Evolutionary conservation across 2,888 invertebrate genomes (phyloP).

Genomic region (Anthophora plumipes): DNA sequence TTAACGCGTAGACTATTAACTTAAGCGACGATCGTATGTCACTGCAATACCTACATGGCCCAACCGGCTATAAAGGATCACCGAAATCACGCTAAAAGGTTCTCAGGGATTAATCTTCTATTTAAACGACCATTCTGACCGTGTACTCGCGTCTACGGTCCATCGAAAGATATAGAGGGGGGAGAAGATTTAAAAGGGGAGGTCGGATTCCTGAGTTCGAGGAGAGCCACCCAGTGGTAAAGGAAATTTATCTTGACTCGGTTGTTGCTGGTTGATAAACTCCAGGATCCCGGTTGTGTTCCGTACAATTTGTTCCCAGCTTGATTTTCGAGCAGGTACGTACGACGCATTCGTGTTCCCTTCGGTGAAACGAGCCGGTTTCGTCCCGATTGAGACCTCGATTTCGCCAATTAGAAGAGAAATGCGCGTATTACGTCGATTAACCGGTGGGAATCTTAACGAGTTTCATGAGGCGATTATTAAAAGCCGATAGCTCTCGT

Average conservation of each 20-base stretch:
- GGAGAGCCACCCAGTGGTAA: background rate
- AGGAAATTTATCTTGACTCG: background rate
- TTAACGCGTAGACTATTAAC: conserved; percentile 64
- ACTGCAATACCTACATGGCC: conserved; percentile 60
- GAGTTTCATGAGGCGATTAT: conserved; percentile 76
- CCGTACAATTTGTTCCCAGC: conserved; percentile 20
- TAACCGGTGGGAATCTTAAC: conserved; percentile 74
- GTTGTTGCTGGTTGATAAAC: too few relatives aligned
- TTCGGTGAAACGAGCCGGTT: background rate
- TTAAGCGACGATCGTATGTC: conserved; percentile 61
- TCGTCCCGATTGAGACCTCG: conserved; percentile 67
- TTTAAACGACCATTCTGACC: conserved; percentile 15
- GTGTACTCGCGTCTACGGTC: background rate
- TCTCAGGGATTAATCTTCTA: conserved; percentile 50
- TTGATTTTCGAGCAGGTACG: conserved; percentile 11
- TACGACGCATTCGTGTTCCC: background rate
- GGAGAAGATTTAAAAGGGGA: conserved; percentile 31
- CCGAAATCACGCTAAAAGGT: conserved; percentile 56
- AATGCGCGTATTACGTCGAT: conserved; percentile 66
- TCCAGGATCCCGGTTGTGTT: background rate
- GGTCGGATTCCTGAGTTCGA: conserved; percentile 12
- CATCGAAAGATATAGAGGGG: too few relatives aligned
- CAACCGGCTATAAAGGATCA: conserved; percentile 43
- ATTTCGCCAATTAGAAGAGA: conserved; percentile 72
- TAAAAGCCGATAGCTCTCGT: conserved; percentile 73